Conservation (phyloP, 2,888 invertebrate species). For the Leptopilina drosophilae region DNA sequence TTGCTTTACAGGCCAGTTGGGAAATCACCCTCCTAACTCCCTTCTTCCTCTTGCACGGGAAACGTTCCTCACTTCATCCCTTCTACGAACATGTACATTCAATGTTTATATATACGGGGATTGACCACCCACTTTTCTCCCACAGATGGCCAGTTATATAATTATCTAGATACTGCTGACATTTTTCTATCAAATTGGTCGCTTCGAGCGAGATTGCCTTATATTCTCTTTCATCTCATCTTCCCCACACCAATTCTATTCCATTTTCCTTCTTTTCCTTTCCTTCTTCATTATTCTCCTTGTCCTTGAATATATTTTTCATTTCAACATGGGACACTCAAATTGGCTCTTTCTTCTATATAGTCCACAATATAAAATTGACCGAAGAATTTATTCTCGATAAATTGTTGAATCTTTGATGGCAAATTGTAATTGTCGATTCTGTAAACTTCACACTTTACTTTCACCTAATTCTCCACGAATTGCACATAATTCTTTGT, state of each 20-base stretch:
- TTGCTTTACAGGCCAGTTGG: conserved; percentile 79
- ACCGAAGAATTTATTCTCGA: no score
- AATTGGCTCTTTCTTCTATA: no score
- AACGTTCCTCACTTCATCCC: conserved; percentile 67
- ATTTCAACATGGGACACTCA: no score
- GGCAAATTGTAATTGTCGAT: no score
- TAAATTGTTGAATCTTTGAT: no score
- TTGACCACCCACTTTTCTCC: conserved; percentile 43
- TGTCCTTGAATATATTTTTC: no score
- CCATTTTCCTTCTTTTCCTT: not conserved
- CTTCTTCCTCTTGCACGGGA: conserved; percentile 47
- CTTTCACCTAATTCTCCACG: no score
- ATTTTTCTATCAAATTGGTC: conserved; percentile 70
- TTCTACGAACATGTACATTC: conserved; percentile 51
- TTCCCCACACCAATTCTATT: not conserved
- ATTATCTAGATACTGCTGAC: conserved; percentile 73
- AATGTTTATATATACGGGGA: no score
- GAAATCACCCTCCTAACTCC: conserved; percentile 76
- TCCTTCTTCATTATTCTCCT: no score
- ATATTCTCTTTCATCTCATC: not conserved
- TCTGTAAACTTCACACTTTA: no score
- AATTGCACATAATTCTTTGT: no score
- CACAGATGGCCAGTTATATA: conserved; percentile 67
- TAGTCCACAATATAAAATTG: no score
- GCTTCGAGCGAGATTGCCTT: conserved; percentile 42